Conservation (phyloP, 2,797 vertebrate genomes). For the Dendrocincla tyrannina region DNA sequence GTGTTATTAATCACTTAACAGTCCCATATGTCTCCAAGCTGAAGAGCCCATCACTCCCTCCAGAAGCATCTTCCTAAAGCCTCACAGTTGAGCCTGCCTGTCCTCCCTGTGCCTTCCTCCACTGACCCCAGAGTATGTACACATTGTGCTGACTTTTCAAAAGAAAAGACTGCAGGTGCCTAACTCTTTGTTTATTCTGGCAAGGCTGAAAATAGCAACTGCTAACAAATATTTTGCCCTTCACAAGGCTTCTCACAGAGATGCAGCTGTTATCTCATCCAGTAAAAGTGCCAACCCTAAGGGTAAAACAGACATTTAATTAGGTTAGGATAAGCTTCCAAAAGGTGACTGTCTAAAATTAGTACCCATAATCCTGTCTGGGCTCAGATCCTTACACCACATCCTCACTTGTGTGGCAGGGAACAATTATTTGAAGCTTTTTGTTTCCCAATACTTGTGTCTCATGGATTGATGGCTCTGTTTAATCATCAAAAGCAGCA, state of each 20-base stretch:
- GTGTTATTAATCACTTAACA: background rate
- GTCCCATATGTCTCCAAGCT: background rate
- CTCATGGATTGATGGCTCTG: background rate
- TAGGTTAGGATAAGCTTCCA: constrained; percentile 48
- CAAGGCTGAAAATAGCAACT: constrained; percentile 65
- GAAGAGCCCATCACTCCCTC: background rate
- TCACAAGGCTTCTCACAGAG: constrained; percentile 43
- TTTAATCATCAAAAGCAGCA: constrained; percentile 14
- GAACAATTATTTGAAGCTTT: constrained; percentile 2
- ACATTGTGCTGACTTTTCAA: constrained; percentile 53
- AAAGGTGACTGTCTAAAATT: constrained; percentile 47
- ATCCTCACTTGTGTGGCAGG: background rate
- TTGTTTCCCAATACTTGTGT: background rate
- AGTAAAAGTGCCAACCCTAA: constrained; percentile 35
- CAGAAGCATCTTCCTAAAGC: background rate
- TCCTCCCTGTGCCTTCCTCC: background rate
- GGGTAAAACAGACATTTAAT: constrained; percentile 56
- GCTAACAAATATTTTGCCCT: constrained; percentile 66
- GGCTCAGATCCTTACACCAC: background rate
- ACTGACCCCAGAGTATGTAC: background rate
- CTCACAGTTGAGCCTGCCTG: background rate
- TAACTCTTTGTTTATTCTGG: constrained; percentile 58
- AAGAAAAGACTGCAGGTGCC: constrained; percentile 61
- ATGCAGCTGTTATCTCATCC: constrained; percentile 66
- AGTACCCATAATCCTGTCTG: constrained; percentile 11